Conservation (phyloP, 53 echinoderm and acorn worm genomes). For the Arbacia lixula region DNA sequence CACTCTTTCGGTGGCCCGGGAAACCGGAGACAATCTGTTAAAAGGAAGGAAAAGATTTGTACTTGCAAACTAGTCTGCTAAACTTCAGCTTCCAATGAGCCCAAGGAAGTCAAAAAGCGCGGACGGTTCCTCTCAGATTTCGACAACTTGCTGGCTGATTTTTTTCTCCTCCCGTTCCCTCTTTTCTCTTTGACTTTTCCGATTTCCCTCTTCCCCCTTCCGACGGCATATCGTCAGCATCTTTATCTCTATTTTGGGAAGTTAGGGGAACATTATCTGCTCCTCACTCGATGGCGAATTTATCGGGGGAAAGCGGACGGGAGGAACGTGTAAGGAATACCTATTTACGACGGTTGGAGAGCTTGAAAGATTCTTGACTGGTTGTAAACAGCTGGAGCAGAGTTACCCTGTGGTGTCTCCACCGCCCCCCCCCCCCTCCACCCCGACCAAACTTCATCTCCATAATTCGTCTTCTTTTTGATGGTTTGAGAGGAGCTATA, state of each 20-base stretch:
- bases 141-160: not conserved
- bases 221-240: constrained; percentile 9
- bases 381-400: not conserved
- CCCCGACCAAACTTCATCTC: too few species aligned
- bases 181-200: not conserved
- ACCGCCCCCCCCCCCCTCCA: too few species aligned
- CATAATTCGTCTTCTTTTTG: too few species aligned
- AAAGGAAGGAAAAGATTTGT: too few species aligned
- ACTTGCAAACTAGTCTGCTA: too few species aligned
- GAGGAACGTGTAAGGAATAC: constrained; percentile 22
- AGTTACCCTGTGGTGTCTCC: too few species aligned
- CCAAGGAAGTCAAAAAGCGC: too few species aligned
- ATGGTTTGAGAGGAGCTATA: too few species aligned
- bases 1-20: too few species aligned
- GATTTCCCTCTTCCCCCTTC: not conserved
- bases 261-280: constrained; percentile 33
- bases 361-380: not conserved
- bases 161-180: not conserved
- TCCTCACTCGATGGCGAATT: constrained; percentile 1
- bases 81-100: too few species aligned
- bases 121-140: too few species aligned
- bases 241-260: constrained; percentile 9
- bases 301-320: constrained; percentile 24
- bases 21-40: too few species aligned
- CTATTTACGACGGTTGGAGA: not conserved